Percentiles rank a stretch among this genome's conserved stretches.
Conservation (phyloP, 2,888 invertebrate genomes). For the Metacarcinus magister region DNA sequence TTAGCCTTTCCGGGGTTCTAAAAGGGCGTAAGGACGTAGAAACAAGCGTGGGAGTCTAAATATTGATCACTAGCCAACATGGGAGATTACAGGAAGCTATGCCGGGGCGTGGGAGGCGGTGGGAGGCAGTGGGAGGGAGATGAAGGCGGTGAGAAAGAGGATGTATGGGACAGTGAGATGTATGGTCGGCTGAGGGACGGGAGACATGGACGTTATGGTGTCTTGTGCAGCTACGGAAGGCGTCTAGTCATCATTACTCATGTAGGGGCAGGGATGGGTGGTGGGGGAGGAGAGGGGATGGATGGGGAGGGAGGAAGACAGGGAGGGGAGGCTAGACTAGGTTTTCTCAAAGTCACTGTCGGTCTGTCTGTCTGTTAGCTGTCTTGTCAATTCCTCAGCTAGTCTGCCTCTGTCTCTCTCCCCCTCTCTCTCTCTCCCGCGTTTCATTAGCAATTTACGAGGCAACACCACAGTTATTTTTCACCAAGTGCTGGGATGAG, state of each 20-base stretch:
- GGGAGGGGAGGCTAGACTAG: too few species aligned
- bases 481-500: not conserved
- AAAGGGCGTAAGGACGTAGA: not conserved
- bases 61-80: not conserved
- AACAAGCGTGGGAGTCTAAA: not conserved
- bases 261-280: not conserved
- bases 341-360: not conserved
- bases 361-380: not conserved
- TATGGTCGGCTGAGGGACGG: not conserved
- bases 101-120: too few species aligned
- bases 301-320: not conserved
- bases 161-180: not conserved
- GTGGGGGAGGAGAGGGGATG: not conserved
- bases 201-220: not conserved
- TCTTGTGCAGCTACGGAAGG: not conserved
- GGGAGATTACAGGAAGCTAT: not conserved
- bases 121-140: not conserved
- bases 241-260: not conserved
- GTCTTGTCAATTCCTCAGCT: not conserved
- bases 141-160: not conserved
- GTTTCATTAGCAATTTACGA: constrained; percentile 22
- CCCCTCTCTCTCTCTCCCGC: constrained; percentile 47
- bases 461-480: constrained; percentile 10
- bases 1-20: not conserved
- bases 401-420: constrained; percentile 7